Conservation (phyloP, 2,113 vertebrate species). For the Paratilapia polleni region DNA sequence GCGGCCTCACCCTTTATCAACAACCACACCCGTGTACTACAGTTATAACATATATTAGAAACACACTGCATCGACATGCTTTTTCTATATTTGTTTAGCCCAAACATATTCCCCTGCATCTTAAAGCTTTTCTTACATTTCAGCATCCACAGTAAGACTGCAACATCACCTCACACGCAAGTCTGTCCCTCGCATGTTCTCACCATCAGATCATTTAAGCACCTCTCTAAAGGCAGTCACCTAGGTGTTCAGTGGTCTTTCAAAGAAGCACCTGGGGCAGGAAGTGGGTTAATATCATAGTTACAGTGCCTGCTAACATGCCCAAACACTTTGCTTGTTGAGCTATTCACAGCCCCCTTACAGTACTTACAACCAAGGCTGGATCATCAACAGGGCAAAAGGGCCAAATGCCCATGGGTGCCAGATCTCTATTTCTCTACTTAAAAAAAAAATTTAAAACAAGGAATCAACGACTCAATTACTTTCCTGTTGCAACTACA, state of each 20-base stretch:
- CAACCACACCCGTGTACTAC: not conserved
- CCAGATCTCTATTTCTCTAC: not conserved
- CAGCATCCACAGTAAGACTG: not conserved
- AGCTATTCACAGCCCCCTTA: not conserved
- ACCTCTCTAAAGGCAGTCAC: not conserved
- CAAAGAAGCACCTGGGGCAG: not conserved
- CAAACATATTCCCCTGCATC: not conserved
- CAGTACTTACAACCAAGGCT: not conserved
- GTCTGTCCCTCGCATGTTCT: not conserved
- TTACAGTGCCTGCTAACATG: not conserved
- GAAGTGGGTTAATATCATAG: not conserved
- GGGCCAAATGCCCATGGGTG: not conserved
- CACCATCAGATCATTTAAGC: not conserved
- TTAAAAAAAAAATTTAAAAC: not conserved
- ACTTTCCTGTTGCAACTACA: not conserved
- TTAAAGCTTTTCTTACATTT: not conserved
- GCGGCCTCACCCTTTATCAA: not conserved
- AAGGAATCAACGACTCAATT: not conserved
- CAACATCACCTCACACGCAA: not conserved
- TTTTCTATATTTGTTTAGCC: not conserved
- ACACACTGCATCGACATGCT: not conserved
- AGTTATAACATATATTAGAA: not conserved
- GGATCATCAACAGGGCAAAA: not conserved
- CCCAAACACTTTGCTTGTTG: not conserved
- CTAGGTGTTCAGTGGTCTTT: not conserved